Evolutionary conservation across 2,888 invertebrate species (phyloP).

Genomic region (Amblyjoppa fuscipennis): DNA sequence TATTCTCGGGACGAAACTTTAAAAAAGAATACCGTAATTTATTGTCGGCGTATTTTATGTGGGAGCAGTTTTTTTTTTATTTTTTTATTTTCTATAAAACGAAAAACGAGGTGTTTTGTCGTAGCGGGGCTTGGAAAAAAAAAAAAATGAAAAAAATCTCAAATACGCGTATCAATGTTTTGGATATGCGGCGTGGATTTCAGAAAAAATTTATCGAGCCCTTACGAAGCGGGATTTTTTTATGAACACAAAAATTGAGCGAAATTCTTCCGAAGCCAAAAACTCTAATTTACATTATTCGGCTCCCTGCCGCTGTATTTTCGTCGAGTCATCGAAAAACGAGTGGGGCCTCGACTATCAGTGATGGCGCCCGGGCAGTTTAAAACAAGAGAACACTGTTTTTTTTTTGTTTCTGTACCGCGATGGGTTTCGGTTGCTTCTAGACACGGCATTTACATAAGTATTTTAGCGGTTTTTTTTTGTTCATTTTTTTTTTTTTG

Average conservation of each 20-base stretch:
- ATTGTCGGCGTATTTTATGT: not conserved
- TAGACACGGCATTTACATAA: conserved; percentile 80
- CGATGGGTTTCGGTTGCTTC: conserved; percentile 18
- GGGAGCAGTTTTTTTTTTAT: too few species aligned
- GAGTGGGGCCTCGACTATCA: conserved; percentile 58
- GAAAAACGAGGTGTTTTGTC: not conserved
- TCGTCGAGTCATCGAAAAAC: conserved; percentile 76
- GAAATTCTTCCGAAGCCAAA: not conserved
- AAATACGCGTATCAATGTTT: not conserved
- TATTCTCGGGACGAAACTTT: not conserved
- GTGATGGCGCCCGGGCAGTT: conserved; percentile 62
- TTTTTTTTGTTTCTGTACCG: conserved; percentile 6
- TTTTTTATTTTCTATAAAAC: not conserved
- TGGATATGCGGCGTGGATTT: too few species aligned
- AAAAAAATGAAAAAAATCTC: conserved; percentile 1
- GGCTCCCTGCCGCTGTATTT: not conserved
- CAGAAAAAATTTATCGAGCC: too few species aligned
- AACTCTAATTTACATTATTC: not conserved
- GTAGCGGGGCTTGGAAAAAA: not conserved
- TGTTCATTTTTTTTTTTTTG: conserved; percentile 61
- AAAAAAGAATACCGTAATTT: conserved; percentile 28
- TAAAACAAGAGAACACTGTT: conserved; percentile 52
- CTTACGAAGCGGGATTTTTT: not conserved
- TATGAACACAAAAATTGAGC: not conserved
- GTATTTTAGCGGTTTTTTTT: conserved; percentile 75